A percentile compares a stretch with the other conserved stretches of the same genome.
Conservation (phyloP, 2,797 vertebrate species). For the Scarus forsteni region DNA sequence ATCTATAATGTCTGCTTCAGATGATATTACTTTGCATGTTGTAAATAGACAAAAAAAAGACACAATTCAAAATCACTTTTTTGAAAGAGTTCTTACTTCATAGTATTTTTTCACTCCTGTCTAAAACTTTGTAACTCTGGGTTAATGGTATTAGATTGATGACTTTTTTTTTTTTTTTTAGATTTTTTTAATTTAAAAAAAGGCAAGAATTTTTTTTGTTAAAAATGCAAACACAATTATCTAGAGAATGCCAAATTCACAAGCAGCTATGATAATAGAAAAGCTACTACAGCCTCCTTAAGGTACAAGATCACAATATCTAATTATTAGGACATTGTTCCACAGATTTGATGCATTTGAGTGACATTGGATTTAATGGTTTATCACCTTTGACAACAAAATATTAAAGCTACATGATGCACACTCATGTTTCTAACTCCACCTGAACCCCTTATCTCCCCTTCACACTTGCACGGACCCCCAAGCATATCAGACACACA, state of each 20-base stretch:
- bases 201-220: too few relatives aligned
- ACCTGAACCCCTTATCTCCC: conserved; percentile 69
- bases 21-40: too few relatives aligned
- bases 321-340: not conserved
- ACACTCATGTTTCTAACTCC: conserved; percentile 31
- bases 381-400: conserved; percentile 3
- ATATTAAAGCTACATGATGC: not conserved
- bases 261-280: not conserved
- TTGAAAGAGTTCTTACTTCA: too few relatives aligned
- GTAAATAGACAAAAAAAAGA: too few relatives aligned
- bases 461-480: conserved; percentile 40
- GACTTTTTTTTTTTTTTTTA: too few relatives aligned
- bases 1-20: too few relatives aligned
- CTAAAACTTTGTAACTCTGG: too few relatives aligned
- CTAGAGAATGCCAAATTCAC: not conserved
- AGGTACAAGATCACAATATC: not conserved
- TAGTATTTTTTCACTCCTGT: too few relatives aligned
- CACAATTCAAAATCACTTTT: too few relatives aligned
- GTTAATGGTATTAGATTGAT: too few relatives aligned
- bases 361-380: not conserved
- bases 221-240: not conserved
- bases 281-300: not conserved
- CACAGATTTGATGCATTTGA: not conserved
- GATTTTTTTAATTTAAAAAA: too few relatives aligned
- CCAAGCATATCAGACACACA: conserved; percentile 40